Percentiles rank a stretch among this genome's conserved stretches.
These are phyloP conservation scores for Asbolus verrucosus DNA, from an alignment of 1,140 invertebrate species.

Conservation along the genomic window DNA sequence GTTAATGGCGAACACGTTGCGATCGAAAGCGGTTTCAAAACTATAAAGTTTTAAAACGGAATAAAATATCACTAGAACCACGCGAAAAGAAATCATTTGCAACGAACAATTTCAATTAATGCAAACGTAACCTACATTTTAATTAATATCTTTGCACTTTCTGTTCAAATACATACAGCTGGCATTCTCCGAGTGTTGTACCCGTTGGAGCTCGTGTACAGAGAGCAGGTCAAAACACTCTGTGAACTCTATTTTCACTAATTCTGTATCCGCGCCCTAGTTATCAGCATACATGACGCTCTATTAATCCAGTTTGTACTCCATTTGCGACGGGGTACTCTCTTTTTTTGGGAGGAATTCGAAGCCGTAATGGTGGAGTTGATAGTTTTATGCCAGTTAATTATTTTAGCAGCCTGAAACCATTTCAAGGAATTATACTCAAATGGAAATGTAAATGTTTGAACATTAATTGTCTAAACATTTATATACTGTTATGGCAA, in stretches of 20 bases:
- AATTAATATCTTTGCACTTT: slow-evolving; percentile 34
- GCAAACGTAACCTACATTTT: slow-evolving; percentile 34
- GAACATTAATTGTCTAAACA: slow-evolving; percentile 38
- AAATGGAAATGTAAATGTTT: slow-evolving; percentile 38
- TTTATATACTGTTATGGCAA: slow-evolving; percentile 39
- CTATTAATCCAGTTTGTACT: slow-evolving; percentile 34
- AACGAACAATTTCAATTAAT: slow-evolving; percentile 24
- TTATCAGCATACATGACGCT: slow-evolving; percentile 30
- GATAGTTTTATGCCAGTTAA: background rate
- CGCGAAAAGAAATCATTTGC: slow-evolving; percentile 32
- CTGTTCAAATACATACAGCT: slow-evolving; percentile 15
- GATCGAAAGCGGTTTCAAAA: slow-evolving; percentile 19
- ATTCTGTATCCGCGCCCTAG: slow-evolving; percentile 31
- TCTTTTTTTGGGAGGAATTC: too few species aligned
- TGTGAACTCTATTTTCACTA: slow-evolving; percentile 35
- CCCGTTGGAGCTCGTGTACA: slow-evolving; percentile 21
- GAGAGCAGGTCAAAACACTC: slow-evolving; percentile 31
- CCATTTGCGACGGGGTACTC: background rate
- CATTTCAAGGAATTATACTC: slow-evolving; percentile 17
- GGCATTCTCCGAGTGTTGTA: slow-evolving; percentile 3
- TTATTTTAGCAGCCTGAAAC: slow-evolving; percentile 19
- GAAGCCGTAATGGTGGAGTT: too few species aligned
- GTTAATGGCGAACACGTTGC: background rate
- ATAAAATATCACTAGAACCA: slow-evolving; percentile 21
- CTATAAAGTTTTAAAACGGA: slow-evolving; percentile 17